Conservation (phyloP, 2,888 invertebrate genomes). For the Tortrix viridana region DNA sequence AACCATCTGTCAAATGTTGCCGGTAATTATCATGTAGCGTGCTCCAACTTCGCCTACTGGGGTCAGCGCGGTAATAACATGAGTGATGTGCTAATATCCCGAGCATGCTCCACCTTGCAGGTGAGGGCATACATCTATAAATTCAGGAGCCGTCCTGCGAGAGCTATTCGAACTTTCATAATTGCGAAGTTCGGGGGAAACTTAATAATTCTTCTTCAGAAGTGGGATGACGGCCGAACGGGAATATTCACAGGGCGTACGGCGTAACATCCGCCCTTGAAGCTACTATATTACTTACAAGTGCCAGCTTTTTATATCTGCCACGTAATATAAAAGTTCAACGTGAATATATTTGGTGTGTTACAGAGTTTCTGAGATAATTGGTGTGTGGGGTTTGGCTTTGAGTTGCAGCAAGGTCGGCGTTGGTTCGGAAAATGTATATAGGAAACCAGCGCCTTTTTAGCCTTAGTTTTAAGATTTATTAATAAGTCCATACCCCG, state of each 20-base stretch:
- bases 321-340: conserved; percentile 36
- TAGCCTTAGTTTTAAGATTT: background rate
- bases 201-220: conserved; percentile 84
- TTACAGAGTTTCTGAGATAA: conserved; percentile 35
- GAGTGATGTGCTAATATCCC: conserved; percentile 35
- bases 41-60: conserved; percentile 25
- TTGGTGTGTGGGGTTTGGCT: conserved; percentile 32
- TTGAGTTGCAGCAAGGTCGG: conserved; percentile 20
- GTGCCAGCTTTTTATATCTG: conserved; percentile 61
- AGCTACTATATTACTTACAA: conserved; percentile 64
- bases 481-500: too few relatives aligned
- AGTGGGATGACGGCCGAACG: conserved; percentile 80
- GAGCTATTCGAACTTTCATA: conserved; percentile 84
- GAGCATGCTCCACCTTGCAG: conserved; percentile 42
- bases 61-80: conserved; percentile 35
- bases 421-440: background rate
- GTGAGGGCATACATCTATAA: conserved; percentile 82
- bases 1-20: conserved; percentile 24
- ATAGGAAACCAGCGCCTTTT: background rate
- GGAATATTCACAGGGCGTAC: conserved; percentile 81
- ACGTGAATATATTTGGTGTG: conserved; percentile 36
- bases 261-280: conserved; percentile 67
- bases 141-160: conserved; percentile 81
- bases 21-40: conserved; percentile 29
- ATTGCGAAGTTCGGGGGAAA: conserved; percentile 82